Base-by-base conservation (phyloP, 1,140 invertebrate species). In the Aradophagus sp. region DNA sequence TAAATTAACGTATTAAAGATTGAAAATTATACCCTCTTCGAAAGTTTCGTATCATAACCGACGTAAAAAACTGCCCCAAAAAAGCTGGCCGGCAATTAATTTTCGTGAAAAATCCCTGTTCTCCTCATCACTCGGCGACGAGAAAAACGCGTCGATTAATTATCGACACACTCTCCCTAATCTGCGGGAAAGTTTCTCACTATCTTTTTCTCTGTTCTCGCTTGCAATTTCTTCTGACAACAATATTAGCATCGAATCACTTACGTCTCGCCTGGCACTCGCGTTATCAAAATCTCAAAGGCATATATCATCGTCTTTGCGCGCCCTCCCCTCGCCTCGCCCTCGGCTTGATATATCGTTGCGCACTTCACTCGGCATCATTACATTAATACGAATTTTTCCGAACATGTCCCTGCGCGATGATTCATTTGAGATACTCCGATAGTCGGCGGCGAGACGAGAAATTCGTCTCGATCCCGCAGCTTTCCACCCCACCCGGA, bases 351-450 rank as follows among this genome's bases (percentile, higher is more conserved):
- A 69, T 69, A 62, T 62, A 69, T 69, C 36, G 56, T 32, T 14
- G 35, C 16, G 55, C 38, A 62, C 66, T 56, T 69, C 58, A 69
- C 62, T 69, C 48, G 45, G 52, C 58, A 62, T 69, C 66, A 69
- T 62, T 69, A 69, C 58, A 38, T 62, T 62, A 69, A 69, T 69
- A 56, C 52, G 41, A 48, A 62, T 69, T 63, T 53, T 65, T 63
- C 47, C 47, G 19, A 52, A 58, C 44, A 27, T 53, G 34, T 41
- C 36, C 31, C 52, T 50, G 2, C 2, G 14, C 32, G 32, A 34
- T 34, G 32, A 65, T 65, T 65, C 61, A 65, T 55, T 13, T 13
- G 23, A 47, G 13, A 34, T 14, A 14, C 8, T 34, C 11, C 32
- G 32, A 34, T 55, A 55, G 31, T 3, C 26, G 10, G 10, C 5